Evolutionary conservation across 2,888 invertebrate species (phyloP), one percentile per base, ranked within the genome.

Genomic region (Biston stratarius): DNA sequence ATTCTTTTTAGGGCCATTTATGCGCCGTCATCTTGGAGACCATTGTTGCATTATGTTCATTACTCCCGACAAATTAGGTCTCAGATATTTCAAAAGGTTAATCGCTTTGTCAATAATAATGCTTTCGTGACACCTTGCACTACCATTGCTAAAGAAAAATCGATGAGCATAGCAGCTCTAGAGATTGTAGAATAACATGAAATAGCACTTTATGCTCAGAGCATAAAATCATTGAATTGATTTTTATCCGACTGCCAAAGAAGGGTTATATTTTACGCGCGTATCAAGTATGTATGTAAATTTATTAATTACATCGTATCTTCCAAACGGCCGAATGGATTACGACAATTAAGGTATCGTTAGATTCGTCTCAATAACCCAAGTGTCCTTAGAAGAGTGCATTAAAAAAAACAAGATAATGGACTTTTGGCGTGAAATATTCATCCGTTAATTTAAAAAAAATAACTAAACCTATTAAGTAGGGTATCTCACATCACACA

Each of bases 41-140:
- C 73, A 76, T 83, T 84, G 79, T 82, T 82, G 77, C 75, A 77
- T 76, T 76, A 69, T 64, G 62, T 45, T 72, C 70, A 75, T 75
- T 75, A 74, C 69, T 65, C 70, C 70, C 67, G 62, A 72, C 68
- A 72, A 75, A 75, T 72, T 72, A 69, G 52, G 66, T 64, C 5
- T 40, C 45, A 49, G 40, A 48, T 70, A 60, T 61, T 57, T 63
- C 57, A 40, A 70, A 67, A 62, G 52, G 34, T 59, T 45, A 55
- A 57, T 62, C 5, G 34, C 45, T 63, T 64, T 69, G 33, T 61
- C 14, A 53, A 38, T 33, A n/a, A 53, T n/a, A 63, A 59, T 64
- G 53, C 10, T 61, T 61, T 62, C 64, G 55, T 64, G 47, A 52
- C 64, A 52, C 57, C 60, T 64, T 59, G 61, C 57, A 61, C 52